Conservation (phyloP, 1,140 invertebrate genomes). For the Pemphigus obesinymphae region DNA sequence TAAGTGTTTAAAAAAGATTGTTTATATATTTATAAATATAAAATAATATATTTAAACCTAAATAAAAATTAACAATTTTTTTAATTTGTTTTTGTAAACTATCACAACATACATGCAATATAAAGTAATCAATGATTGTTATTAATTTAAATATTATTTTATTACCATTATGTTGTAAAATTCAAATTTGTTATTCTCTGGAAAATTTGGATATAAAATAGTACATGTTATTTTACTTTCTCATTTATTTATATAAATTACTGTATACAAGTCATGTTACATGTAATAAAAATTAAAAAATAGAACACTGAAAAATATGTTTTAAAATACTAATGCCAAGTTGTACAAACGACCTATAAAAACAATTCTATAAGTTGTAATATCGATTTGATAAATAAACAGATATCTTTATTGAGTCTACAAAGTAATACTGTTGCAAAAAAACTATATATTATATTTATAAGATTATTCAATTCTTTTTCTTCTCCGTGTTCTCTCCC, state of each 20-base stretch:
- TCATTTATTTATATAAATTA: background rate
- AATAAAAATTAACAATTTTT: background rate
- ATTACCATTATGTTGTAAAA: slow-evolving; percentile 8
- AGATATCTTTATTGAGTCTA: too few species aligned
- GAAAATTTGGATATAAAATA: background rate
- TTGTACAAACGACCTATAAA: too few species aligned
- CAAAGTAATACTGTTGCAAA: too few species aligned
- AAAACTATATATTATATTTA: too few species aligned
- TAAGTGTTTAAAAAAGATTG: background rate
- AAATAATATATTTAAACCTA: background rate
- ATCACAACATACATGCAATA: background rate
- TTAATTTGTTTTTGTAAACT: background rate
- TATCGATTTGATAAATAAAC: too few species aligned
- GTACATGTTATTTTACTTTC: background rate
- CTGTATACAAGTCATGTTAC: background rate
- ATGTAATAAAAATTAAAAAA: background rate
- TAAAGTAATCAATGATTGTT: slow-evolving; percentile 5
- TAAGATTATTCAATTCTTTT: too few species aligned
- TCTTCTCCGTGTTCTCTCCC: too few species aligned
- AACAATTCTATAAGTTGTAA: too few species aligned
- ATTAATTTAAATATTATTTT: slow-evolving; percentile 22
- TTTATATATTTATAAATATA: slow-evolving; percentile 7
- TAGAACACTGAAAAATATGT: background rate
- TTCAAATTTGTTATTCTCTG: background rate
- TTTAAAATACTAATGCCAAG: background rate